phyloP scores from a whole-genome alignment of 2,113 vertebrate genomes.

The rat (Rattus norvegicus) region DNA sequence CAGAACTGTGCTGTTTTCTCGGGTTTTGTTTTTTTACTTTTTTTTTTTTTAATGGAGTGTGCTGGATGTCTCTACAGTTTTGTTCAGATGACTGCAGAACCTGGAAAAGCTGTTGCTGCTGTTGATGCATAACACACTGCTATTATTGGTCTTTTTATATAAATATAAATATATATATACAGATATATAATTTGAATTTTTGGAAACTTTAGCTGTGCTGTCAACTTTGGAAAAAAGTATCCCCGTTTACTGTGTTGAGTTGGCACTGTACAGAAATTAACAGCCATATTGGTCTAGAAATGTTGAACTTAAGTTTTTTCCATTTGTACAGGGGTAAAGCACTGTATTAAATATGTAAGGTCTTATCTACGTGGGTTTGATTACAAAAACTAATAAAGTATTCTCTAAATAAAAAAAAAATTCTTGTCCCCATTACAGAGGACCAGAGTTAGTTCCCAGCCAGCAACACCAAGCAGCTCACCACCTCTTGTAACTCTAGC shows the following conservation, averaged over 20 bases:
- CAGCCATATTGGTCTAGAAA: constrained; percentile 93
- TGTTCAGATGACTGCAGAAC: constrained; percentile 88
- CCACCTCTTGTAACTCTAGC: too few species aligned
- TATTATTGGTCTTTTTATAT: constrained; percentile 90
- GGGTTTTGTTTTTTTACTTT: constrained; percentile 70
- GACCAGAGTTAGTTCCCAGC: too few species aligned
- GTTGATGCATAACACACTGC: constrained; percentile 84
- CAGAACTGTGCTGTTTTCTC: constrained; percentile 85
- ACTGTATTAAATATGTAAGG: constrained; percentile 99
- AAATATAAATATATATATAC: constrained; percentile 69
- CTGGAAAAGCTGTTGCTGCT: constrained; percentile 89
- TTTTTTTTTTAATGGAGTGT: constrained; percentile 70
- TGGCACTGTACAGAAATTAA: constrained; percentile 93
- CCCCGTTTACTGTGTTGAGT: constrained; percentile 89
- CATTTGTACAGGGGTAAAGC: constrained; percentile 99
- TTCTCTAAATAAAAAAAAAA: constrained; percentile 91
- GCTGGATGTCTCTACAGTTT: constrained; percentile 86
- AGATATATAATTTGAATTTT: constrained; percentile 89
- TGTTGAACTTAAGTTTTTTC: constrained; percentile 90
- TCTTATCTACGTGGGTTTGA: constrained; percentile 99
- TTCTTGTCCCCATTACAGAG: too few species aligned
- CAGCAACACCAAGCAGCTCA: too few species aligned
- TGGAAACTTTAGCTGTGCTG: constrained; percentile 89
- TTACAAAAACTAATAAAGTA: constrained; percentile 99
- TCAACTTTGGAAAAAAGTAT: constrained; percentile 89